Evolutionary conservation across 2,888 invertebrate genomes (phyloP).

Genomic region (Aelia acuminata): DNA sequence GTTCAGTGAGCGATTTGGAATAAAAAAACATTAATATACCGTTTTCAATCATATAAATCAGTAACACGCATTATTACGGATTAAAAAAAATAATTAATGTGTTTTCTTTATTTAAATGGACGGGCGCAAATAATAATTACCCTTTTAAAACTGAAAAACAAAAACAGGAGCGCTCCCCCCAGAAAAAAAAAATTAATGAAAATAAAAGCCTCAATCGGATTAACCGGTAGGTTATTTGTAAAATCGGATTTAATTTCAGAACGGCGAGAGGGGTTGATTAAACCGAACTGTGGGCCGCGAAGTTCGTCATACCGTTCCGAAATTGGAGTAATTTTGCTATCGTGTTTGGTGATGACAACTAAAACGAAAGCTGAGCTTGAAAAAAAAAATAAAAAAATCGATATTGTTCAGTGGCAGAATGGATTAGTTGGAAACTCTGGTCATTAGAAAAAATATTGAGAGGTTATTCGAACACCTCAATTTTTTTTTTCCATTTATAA

Average conservation of each 20-base stretch:
- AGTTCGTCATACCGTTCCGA: not conserved
- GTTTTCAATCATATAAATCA: not conserved
- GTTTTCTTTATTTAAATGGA: not conserved
- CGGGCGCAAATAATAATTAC: not conserved
- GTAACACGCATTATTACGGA: not conserved
- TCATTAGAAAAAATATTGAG: not conserved
- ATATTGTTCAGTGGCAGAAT: not conserved
- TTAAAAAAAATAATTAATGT: not conserved
- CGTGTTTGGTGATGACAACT: not conserved
- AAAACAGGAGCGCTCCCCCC: not conserved
- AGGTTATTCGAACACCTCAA: too few species aligned
- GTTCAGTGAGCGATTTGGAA: too few species aligned
- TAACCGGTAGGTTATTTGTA: not conserved
- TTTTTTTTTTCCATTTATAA: too few species aligned
- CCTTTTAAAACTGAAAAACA: not conserved
- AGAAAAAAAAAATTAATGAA: not conserved
- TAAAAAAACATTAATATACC: not conserved
- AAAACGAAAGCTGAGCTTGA: not conserved
- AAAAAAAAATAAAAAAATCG: not conserved
- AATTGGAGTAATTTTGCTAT: not conserved
- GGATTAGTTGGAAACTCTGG: not conserved
- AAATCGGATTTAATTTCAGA: conserved; percentile 2
- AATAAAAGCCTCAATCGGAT: not conserved
- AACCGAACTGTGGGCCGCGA: not conserved
- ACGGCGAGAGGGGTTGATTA: not conserved